phyloP scores from a whole-genome alignment of 2,888 invertebrate species.

The Noctua janthina region DNA sequence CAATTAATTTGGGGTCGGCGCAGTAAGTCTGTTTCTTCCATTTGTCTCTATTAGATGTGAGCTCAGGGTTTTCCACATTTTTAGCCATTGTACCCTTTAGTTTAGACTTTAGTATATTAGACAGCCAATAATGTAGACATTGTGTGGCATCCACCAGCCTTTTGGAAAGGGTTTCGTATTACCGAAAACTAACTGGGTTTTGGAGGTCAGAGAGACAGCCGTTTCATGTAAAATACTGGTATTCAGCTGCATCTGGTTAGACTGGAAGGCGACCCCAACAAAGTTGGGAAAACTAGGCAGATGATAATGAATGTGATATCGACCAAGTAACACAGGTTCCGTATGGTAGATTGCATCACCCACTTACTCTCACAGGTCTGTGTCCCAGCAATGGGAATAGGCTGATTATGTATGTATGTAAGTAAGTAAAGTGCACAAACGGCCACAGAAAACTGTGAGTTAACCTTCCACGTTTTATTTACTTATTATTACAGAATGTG shows the following conservation, averaged over 20 bases:
- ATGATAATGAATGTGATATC: not conserved
- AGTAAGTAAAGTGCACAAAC: not conserved
- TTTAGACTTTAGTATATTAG: not conserved
- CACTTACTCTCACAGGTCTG: not conserved
- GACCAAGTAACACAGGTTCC: not conserved
- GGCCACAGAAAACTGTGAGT: not conserved
- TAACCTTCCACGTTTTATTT: constrained; percentile 6
- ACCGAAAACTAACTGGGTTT: not conserved
- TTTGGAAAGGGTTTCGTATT: not conserved
- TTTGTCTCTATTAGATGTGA: constrained; percentile 1
- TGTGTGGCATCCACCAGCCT: not conserved
- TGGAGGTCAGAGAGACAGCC: not conserved
- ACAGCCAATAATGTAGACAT: not conserved
- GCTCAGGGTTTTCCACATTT: not conserved
- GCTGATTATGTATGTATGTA: not conserved
- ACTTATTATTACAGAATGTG: constrained; percentile 18
- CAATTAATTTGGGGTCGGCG: constrained; percentile 8
- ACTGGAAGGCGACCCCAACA: not conserved
- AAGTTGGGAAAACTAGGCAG: not conserved
- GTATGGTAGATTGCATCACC: not conserved
- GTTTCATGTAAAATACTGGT: not conserved
- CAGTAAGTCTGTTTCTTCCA: not conserved
- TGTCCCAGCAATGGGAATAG: not conserved
- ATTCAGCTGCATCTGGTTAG: not conserved
- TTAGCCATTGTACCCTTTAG: not conserved